Evolutionary conservation across 2,797 vertebrate genomes (phyloP), one percentile per base, ranked within the genome.

Genomic region (Hephaestus fuliginosus): DNA sequence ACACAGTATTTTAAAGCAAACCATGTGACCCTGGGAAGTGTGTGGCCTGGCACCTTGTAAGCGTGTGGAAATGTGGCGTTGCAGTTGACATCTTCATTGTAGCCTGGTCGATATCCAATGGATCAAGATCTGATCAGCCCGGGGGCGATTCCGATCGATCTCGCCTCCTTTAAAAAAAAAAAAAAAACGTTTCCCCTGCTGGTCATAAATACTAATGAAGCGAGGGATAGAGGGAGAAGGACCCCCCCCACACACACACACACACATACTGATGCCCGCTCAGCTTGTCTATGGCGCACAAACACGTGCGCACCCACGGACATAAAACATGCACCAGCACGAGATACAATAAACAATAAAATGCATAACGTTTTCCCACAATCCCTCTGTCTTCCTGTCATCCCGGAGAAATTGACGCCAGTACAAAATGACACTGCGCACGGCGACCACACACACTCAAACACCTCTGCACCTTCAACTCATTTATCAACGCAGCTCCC

Each of bases 121-220:
- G 70, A 79, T 87, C 80, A 88, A 76, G 78, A 93, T 86, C 83
- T 87, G 92, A 94, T 93, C 90, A 84, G 86, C 91, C 94, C 73
- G 78, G 56, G 76, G 92, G 88, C 72, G 36, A 87, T 67, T 84
- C 73, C 1, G 44, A 95, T 95, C 89, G 93, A 95, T 94, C 82
- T 79, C 71, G 70, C 70, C 65, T 70, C 66, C 77, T 93, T 91
- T 84, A 39, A 57, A 79, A 57, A 79, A 81, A 86, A 87, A 83
- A 91, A 58, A 25, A 25, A n/a, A n/a, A n/a, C n/a, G 25, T 25
- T 93, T 92, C 70, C 48, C 67, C 74, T 72, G 20, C 65, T 84
- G 81, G 87, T 93, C 94, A 95, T 95, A 92, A 95, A 95, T 95
- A 95, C 84, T 93, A 94, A 96, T 95, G 91, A 95, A 91, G 58